Evolutionary conservation across 2,113 vertebrate species (phyloP).

Genomic region (Mirounga angustirostris): DNA sequence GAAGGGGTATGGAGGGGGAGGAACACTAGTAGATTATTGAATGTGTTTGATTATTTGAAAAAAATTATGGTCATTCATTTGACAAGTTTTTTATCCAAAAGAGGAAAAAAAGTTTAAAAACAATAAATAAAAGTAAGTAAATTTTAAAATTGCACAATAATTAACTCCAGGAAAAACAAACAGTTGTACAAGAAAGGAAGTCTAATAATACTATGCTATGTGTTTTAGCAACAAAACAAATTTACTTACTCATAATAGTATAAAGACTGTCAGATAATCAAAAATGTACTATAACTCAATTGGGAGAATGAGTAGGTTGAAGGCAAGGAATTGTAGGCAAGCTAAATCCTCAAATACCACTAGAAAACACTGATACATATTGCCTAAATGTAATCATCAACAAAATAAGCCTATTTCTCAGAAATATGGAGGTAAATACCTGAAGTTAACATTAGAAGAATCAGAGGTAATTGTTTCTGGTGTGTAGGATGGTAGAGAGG

Average conservation of each 20-base stretch:
- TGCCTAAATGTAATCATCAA: background rate
- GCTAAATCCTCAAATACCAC: background rate
- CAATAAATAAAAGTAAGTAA: background rate
- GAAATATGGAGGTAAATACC: background rate
- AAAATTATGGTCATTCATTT: background rate
- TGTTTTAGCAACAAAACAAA: constrained; percentile 37
- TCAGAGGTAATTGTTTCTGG: background rate
- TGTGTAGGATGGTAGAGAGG: background rate
- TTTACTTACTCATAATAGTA: background rate
- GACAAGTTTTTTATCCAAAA: background rate
- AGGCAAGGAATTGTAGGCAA: background rate
- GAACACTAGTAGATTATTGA: background rate
- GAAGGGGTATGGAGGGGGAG: accelerated
- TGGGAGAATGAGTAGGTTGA: background rate
- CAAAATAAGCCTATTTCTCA: background rate
- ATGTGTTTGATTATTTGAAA: background rate
- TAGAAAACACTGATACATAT: background rate
- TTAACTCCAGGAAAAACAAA: constrained; percentile 40
- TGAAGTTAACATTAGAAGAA: background rate
- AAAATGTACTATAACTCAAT: background rate
- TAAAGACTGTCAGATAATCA: constrained; percentile 15
- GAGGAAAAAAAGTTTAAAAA: background rate
- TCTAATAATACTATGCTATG: background rate
- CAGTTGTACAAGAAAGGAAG: background rate
- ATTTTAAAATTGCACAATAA: background rate